Percentiles rank a stretch among this genome's conserved stretches.
Conservation (phyloP, 1,140 invertebrate genomes). For the Proales similis region DNA sequence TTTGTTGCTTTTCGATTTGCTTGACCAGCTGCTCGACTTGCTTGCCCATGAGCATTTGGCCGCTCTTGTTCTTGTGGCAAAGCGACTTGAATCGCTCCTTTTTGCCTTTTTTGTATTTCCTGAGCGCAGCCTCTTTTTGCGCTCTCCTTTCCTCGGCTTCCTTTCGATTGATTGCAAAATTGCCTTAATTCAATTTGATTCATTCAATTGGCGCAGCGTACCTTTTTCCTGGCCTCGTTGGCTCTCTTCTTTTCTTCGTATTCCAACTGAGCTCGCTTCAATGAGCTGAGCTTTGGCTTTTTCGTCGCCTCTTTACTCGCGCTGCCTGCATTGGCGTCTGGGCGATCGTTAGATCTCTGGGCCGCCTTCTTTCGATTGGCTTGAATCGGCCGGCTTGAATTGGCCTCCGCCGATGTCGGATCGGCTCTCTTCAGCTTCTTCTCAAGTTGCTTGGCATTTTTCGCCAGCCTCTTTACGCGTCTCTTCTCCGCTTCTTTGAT, state of each 20-base stretch:
- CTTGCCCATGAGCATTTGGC: constrained; percentile 18
- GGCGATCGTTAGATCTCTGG: no score
- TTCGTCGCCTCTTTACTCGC: not conserved
- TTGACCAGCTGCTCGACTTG: constrained; percentile 14
- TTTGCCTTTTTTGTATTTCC: constrained; percentile 36
- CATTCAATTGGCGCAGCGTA: not conserved
- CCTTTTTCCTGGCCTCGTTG: constrained; percentile 4
- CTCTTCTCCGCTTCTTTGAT: not conserved
- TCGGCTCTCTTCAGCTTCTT: constrained; percentile 6
- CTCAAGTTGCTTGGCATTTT: constrained; percentile 24
- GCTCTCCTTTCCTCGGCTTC: constrained; percentile 2
- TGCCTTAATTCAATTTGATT: not conserved
- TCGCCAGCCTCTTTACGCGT: not conserved
- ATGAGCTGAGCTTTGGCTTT: not conserved
- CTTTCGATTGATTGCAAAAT: not conserved
- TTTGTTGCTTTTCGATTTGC: constrained; percentile 31
- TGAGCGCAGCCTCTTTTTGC: constrained; percentile 24
- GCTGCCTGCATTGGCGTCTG: no score
- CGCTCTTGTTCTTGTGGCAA: constrained; percentile 16
- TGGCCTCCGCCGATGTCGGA: not conserved
- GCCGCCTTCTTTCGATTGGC: not conserved
- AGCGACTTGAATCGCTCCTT: constrained; percentile 24
- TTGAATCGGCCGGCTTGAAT: not conserved
- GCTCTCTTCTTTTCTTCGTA: constrained; percentile 3
- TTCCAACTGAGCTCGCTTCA: constrained; percentile 22